These are phyloP conservation scores for Perodicticus potto DNA, from an alignment of 2,797 vertebrate genomes.

Conservation along the genomic window DNA sequence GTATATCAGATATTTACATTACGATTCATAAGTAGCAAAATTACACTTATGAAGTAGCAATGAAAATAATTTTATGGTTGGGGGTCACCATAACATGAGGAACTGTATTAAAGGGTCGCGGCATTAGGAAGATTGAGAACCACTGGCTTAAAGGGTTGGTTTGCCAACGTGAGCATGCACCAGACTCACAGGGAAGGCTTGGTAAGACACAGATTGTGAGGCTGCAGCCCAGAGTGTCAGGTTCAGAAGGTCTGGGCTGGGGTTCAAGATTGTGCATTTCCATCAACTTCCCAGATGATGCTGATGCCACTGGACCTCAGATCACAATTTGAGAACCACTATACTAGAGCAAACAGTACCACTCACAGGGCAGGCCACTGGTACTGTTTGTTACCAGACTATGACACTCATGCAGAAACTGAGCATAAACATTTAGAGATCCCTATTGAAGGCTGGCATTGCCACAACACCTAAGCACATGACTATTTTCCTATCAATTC, in stretches of 20 bases:
- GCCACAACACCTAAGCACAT: background rate
- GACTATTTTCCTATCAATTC: background rate
- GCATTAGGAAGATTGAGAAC: no score
- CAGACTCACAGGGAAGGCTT: background rate
- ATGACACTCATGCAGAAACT: background rate
- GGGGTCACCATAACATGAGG: no score
- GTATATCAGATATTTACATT: no score
- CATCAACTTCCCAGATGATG: background rate
- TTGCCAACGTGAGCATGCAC: background rate
- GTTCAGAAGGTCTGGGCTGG: background rate
- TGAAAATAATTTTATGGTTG: no score
- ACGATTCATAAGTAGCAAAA: no score
- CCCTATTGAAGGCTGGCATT: background rate
- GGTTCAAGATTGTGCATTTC: background rate
- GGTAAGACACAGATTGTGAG: background rate
- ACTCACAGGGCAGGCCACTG: background rate
- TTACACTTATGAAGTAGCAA: no score
- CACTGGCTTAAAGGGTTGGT: background rate
- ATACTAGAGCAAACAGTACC: background rate
- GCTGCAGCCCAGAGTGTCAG: no score
- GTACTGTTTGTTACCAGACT: background rate
- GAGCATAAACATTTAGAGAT: background rate
- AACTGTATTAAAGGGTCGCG: no score
- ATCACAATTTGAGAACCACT: background rate
- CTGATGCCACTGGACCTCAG: accelerated